Evolutionary conservation across 2,113 vertebrate genomes (phyloP), one percentile per base, ranked within the genome.

Genomic region (Grammatotria lemairii): DNA sequence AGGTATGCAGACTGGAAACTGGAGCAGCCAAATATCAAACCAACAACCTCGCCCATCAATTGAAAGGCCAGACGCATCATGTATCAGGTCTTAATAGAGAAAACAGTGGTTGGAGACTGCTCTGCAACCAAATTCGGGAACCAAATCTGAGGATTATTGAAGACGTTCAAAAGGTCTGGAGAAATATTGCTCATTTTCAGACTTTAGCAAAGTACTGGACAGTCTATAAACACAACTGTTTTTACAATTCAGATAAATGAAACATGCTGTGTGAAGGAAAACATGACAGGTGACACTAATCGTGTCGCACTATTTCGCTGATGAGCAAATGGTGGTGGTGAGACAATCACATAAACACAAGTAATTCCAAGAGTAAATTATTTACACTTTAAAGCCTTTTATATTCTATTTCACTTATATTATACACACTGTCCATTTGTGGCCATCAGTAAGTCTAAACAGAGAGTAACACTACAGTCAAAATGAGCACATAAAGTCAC

Each of bases 271-370:
- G 3, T 40, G 12, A 40, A 70, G 5, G 35, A 6, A 40, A 70
- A 58, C 12, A 0, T 16, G 55, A 31, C 14, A 16, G 2, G 26
- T 58, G 55, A 58, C 55, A 5, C 23, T 42, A 23, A 70, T 70
- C 4, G 1, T 42, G 35, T 21, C 2, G 2, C 63, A 40, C 35
- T 14, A 23, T 40, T 42, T 70, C 65, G 2, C n/a, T 0, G n/a
- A 23, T 42, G 35, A 42, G 35, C 35, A 23, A 42, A 70, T 42
- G 7, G 0, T 42, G 65, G 35, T 6, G 65, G 5, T 42, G 35
- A 42, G 1, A 68, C 60, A 21, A 68, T 38, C 63, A 8, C 33
- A 21, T 65, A 38, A 38, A 8, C 33, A 13, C 60, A 38, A 38
- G 60, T 65, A 65, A 19, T 68, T 13, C 7, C 8, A 9, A 40